phyloP scores from a whole-genome alignment of 2,797 vertebrate species.

The Phrynocephalus forsythii region DNA sequence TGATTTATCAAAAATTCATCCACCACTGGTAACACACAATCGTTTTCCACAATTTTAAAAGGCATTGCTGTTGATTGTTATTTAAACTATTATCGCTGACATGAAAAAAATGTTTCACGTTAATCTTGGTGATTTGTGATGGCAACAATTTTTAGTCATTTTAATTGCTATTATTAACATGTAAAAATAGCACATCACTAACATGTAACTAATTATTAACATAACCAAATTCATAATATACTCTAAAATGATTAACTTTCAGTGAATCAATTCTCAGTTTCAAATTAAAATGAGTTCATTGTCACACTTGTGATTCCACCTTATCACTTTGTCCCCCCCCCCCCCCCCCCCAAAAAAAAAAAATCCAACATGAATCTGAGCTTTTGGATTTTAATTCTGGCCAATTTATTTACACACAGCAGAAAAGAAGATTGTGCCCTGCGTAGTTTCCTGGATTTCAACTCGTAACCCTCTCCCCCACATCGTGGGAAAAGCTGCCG shows the following conservation, averaged over 20 bases:
- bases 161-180: background rate
- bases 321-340: too few species aligned
- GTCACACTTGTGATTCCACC: too few species aligned
- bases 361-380: background rate
- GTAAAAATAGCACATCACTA: background rate
- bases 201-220: too few species aligned
- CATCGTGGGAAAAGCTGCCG: slow-evolving; percentile 45
- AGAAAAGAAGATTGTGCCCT: slow-evolving; percentile 5
- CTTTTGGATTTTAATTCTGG: background rate
- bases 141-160: background rate
- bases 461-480: background rate
- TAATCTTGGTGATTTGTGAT: background rate
- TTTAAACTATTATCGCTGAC: background rate
- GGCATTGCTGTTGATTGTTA: background rate
- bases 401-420: slow-evolving; percentile 31
- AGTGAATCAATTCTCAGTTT: too few species aligned
- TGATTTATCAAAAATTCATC: background rate
- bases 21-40: background rate
- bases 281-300: too few species aligned
- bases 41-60: background rate
- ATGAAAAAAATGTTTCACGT: background rate
- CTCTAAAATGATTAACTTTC: too few species aligned
- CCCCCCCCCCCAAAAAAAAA: too few species aligned
- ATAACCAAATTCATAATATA: too few species aligned
- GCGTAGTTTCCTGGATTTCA: slow-evolving; percentile 50